Evolutionary conservation across 2,113 vertebrate genomes (phyloP).

Genomic region (Nothoprocta pentlandii): DNA sequence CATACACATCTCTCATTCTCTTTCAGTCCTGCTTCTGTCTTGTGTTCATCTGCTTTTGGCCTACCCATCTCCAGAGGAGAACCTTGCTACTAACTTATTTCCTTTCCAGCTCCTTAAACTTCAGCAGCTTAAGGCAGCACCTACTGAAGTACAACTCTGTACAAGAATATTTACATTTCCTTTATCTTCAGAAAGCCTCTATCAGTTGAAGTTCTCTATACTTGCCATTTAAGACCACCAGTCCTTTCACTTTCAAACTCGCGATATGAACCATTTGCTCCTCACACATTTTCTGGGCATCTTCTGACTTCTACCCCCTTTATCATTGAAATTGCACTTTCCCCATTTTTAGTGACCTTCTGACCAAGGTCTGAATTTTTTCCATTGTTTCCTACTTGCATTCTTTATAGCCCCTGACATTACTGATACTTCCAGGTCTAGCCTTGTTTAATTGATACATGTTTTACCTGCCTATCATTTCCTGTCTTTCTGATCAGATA

Average conservation of each 20-base stretch:
- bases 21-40: background rate
- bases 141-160: background rate
- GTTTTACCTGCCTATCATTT: background rate
- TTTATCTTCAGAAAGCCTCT: background rate
- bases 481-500: background rate
- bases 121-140: background rate
- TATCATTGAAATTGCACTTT: background rate
- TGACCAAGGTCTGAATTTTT: background rate
- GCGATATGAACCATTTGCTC: background rate
- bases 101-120: background rate
- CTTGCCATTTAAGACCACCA: background rate
- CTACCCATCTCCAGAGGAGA: background rate
- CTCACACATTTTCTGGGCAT: background rate
- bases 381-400: background rate
- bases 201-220: background rate
- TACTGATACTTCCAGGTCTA: background rate
- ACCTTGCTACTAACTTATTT: background rate
- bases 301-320: background rate
- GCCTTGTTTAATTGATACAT: background rate
- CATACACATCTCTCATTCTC: background rate
- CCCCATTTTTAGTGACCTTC: background rate
- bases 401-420: background rate
- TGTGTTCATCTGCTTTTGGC: background rate
- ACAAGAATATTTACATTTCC: background rate
- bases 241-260: background rate